These are phyloP conservation scores for Misgurnus mizolepis DNA, from an alignment of 2,113 vertebrate species.

Conservation along the genomic window DNA sequence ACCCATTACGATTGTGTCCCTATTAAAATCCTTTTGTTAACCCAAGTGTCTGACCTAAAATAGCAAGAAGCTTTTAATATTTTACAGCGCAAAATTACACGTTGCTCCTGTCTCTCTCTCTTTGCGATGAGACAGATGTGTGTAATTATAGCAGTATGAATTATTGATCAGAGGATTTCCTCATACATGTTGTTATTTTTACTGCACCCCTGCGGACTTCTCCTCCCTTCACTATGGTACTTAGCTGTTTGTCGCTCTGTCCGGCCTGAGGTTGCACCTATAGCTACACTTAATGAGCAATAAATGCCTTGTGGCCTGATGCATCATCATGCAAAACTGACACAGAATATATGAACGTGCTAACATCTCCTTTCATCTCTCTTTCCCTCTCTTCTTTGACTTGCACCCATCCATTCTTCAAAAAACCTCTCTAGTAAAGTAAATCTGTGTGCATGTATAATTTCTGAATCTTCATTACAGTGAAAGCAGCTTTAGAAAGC, in stretches of 20 bases:
- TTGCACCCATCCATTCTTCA: no score
- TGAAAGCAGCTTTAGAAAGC: constrained; percentile 45
- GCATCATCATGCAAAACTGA: neutral
- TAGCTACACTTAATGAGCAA: neutral
- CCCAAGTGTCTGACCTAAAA: neutral
- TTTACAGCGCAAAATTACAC: neutral
- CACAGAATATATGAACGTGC: neutral
- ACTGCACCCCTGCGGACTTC: constrained; percentile 31
- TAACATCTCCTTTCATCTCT: neutral
- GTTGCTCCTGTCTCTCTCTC: neutral
- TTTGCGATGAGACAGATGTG: constrained; percentile 41
- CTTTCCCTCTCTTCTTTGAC: no score
- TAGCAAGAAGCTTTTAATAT: constrained; percentile 24
- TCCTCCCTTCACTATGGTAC: constrained; percentile 28
- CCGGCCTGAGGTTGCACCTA: constrained; percentile 24
- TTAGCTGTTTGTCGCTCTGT: neutral
- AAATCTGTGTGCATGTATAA: constrained; percentile 14
- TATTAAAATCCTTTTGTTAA: neutral
- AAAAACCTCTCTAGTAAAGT: no score
- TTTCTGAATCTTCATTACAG: constrained; percentile 37
- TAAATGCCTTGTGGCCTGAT: constrained; percentile 6
- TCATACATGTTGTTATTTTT: constrained; percentile 38
- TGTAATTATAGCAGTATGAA: constrained; percentile 53
- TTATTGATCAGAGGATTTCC: constrained; percentile 58
- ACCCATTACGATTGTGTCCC: no score